Conservation (phyloP, 1,140 invertebrate species). For the Solen grandis region DNA sequence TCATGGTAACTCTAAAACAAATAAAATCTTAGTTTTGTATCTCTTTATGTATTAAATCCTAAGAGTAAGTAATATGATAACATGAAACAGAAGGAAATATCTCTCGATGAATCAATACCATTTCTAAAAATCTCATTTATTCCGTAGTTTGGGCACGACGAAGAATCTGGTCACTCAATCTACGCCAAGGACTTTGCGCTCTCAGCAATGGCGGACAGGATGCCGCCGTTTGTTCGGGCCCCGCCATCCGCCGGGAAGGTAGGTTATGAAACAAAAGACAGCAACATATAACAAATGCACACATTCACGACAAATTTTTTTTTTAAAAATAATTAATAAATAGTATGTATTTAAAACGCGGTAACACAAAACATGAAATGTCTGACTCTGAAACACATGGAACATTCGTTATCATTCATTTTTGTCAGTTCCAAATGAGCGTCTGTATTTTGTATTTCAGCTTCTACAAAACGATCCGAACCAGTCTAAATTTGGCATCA, state of each 20-base stretch:
- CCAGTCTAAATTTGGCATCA: constrained; percentile 48
- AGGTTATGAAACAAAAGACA: constrained; percentile 15
- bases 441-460: no score
- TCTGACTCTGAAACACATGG: no score
- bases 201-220: constrained; percentile 56
- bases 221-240: constrained; percentile 55
- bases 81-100: not conserved
- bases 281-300: not conserved
- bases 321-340: no score
- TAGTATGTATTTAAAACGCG: no score
- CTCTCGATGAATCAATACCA: not conserved
- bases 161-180: constrained; percentile 59
- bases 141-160: constrained; percentile 66
- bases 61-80: no score
- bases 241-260: constrained; percentile 67
- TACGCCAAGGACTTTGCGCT: constrained; percentile 70
- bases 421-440: no score
- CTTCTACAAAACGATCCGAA: constrained; percentile 60
- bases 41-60: not conserved
- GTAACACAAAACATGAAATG: no score
- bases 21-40: not conserved
- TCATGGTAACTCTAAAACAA: not conserved
- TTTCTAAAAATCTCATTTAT: not conserved
- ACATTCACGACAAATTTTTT: no score
- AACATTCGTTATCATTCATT: no score